A percentile compares a stretch with the other conserved stretches of the same genome.
These are phyloP conservation scores for Cryptoblepharus egeriae DNA, from an alignment of 2,797 vertebrate species.

Conservation along the genomic window DNA sequence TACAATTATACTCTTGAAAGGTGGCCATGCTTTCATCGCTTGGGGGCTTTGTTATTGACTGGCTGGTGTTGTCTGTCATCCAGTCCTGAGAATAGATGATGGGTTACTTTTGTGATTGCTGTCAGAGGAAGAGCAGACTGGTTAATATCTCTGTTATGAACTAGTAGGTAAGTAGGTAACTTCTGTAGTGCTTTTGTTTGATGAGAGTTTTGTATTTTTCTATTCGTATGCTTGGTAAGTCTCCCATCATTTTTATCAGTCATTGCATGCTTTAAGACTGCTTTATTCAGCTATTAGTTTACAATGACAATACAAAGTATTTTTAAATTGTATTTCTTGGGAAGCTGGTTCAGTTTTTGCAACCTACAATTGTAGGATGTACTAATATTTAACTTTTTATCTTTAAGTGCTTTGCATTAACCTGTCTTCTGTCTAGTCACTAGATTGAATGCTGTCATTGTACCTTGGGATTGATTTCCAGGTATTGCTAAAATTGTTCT, in stretches of 20 bases:
- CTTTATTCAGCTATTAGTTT: background rate
- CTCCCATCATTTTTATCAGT: conserved; percentile 25
- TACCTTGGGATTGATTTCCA: conserved; percentile 29
- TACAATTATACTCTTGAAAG: background rate
- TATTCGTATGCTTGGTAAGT: background rate
- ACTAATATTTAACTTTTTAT: background rate
- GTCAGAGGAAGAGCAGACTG: background rate
- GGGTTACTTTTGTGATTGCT: background rate
- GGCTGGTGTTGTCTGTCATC: too few species aligned
- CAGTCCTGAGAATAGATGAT: background rate
- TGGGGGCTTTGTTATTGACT: background rate
- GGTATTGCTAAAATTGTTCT: conserved; percentile 39
- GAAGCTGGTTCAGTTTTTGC: background rate
- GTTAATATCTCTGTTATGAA: conserved; percentile 36
- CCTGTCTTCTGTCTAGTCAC: conserved; percentile 23
- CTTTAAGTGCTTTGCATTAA: background rate
- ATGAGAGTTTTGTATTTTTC: background rate
- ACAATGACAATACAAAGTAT: background rate
- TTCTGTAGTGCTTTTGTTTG: conserved; percentile 44
- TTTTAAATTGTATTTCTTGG: background rate
- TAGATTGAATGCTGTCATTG: conserved; percentile 37
- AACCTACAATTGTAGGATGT: background rate
- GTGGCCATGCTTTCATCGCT: background rate
- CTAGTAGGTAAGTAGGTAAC: conserved; percentile 43
- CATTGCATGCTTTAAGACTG: conserved; percentile 12